A percentile compares a stretch with the other conserved stretches of the same genome.
Conservation (phyloP, 1,140 invertebrate species). For the Bombus polaris region DNA sequence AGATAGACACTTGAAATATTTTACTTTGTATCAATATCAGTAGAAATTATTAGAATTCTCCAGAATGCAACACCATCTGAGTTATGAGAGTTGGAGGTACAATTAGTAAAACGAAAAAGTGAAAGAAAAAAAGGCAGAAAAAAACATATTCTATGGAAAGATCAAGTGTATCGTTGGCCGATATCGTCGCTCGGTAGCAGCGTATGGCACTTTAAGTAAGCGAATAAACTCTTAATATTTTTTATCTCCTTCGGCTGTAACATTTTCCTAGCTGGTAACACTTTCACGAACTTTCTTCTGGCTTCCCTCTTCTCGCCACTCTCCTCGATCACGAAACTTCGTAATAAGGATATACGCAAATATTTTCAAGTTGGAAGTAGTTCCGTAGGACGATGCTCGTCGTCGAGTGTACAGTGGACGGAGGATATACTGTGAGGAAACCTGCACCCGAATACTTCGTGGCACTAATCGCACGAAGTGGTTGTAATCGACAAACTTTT, state of each 20-base stretch:
- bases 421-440: neutral
- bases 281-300: slow-evolving; percentile 4
- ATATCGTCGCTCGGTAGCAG: neutral
- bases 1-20: too few species aligned
- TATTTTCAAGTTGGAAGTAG: slow-evolving; percentile 44
- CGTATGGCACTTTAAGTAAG: neutral
- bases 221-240: neutral
- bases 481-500: slow-evolving; percentile 68
- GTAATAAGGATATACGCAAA: slow-evolving; percentile 53
- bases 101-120: neutral
- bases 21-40: too few species aligned
- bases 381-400: slow-evolving; percentile 10
- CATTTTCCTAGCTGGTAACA: neutral
- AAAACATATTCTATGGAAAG: neutral
- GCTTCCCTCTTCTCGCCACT: neutral
- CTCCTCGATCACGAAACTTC: slow-evolving; percentile 38
- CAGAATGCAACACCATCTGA: neutral
- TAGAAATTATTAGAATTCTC: neutral
- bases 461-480: slow-evolving; percentile 65
- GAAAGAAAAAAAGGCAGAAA: neutral
- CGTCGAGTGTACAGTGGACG: neutral
- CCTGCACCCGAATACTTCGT: slow-evolving; percentile 45
- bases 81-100: too few species aligned
- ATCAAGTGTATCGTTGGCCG: neutral
- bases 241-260: neutral